These are phyloP conservation scores for Dromococcyx pavoninus DNA, from an alignment of 2,797 vertebrate species.

Conservation along the genomic window DNA sequence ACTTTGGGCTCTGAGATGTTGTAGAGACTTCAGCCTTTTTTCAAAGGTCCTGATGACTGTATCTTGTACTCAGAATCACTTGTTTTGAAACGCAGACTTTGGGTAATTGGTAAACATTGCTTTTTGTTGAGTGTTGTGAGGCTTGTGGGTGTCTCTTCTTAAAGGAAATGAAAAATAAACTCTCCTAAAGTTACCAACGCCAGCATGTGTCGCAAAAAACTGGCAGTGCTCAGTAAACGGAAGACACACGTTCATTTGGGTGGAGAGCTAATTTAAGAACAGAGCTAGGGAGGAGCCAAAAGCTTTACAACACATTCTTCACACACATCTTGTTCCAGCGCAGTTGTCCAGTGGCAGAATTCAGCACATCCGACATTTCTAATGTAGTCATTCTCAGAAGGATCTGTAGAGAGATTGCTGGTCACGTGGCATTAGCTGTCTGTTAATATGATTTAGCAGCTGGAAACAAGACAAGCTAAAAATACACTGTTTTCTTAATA, in stretches of 20 bases:
- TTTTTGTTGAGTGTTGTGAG: not conserved
- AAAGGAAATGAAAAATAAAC: constrained; percentile 32
- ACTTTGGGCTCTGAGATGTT: constrained; percentile 22
- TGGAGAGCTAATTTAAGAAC: constrained; percentile 58
- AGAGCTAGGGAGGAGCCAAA: constrained; percentile 52
- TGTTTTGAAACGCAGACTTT: not conserved
- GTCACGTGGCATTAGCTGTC: constrained; percentile 45
- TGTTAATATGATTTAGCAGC: constrained; percentile 64
- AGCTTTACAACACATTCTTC: constrained; percentile 48
- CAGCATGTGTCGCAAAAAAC: not conserved
- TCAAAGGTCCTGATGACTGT: constrained; percentile 37
- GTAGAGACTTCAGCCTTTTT: constrained; percentile 6
- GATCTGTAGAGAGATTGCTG: constrained; percentile 11
- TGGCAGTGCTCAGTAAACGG: constrained; percentile 13
- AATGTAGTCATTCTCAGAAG: constrained; percentile 41
- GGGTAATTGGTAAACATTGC: not conserved
- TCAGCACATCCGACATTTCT: constrained; percentile 42
- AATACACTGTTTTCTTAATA: constrained; percentile 62
- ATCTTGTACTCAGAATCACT: not conserved
- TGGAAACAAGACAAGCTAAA: constrained; percentile 61
- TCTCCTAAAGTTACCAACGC: constrained; percentile 16
- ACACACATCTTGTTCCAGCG: constrained; percentile 26
- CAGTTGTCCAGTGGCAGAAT: constrained; percentile 55
- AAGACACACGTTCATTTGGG: constrained; percentile 10
- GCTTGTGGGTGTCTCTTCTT: constrained; percentile 47